Conservation (phyloP, 2,113 vertebrate genomes). For the Orycteropus afer region DNA sequence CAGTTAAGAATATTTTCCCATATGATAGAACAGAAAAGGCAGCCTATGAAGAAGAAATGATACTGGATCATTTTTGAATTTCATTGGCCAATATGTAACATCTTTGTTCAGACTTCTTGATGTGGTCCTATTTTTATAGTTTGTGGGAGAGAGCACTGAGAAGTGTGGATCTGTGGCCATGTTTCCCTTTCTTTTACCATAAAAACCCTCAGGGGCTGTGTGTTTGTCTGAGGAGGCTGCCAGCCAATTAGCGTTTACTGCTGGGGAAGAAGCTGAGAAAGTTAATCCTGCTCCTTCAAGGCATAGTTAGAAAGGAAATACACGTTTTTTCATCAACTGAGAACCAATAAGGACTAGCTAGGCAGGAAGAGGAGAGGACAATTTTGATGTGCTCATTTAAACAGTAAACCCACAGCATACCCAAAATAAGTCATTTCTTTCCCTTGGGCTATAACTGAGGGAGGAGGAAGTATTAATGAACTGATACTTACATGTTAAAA, state of each 20-base stretch:
- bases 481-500: constrained; percentile 44
- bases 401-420: constrained; percentile 64
- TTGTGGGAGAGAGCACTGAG: constrained; percentile 55
- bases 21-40: background rate
- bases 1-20: constrained; percentile 27
- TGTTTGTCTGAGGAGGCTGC: constrained; percentile 81
- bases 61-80: constrained; percentile 34
- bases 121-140: constrained; percentile 61
- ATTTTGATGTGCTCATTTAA: constrained; percentile 82
- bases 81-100: constrained; percentile 40
- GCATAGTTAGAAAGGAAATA: constrained; percentile 82
- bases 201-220: constrained; percentile 71
- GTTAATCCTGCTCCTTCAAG: constrained; percentile 80
- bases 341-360: constrained; percentile 76
- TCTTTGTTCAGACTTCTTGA: constrained; percentile 54
- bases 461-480: constrained; percentile 46
- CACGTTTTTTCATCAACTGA: constrained; percentile 76
- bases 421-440: constrained; percentile 65
- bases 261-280: constrained; percentile 76
- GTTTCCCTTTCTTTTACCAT: constrained; percentile 78
- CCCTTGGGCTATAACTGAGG: constrained; percentile 41
- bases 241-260: constrained; percentile 81
- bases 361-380: constrained; percentile 68
- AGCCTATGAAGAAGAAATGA: constrained; percentile 30
- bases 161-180: constrained; percentile 70